Evolutionary conservation across 2,888 invertebrate genomes (phyloP), one percentile per base, ranked within the genome.

Genomic region (Homarus gammarus): DNA sequence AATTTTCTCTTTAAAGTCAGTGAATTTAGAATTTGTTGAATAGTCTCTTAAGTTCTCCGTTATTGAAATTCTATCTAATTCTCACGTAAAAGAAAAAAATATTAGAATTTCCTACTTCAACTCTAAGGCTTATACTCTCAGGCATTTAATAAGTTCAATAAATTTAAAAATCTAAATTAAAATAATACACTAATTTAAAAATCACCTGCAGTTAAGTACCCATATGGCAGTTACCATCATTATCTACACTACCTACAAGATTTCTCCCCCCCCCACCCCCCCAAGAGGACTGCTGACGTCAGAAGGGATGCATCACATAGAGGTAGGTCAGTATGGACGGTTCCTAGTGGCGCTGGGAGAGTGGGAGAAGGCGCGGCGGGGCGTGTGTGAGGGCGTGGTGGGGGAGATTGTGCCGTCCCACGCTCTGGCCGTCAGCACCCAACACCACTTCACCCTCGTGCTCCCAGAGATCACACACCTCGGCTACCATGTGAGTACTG

Each of bases 371-470:
- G 81, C 61, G 27, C 61, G 38, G 56, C 33, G 61, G 64, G 40
- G 81, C 51, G n/a, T 61, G 36, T 31, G n/a, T 49, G 27, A 49
- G 44, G 81, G 64, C 22, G 38, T 81, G 36, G 61, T 81, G 33
- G 33, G 33, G 0, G 81, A 81, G n/a, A 81, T 81, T 15, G 36
- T 81, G 15, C 81, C 81, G 0, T 15, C 61, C 3, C 81, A 81
- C 18, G 56, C 81, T n/a, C 81, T 81, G 12, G 61, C 81, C 22
- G 40, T 81, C 64, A 81, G 81, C 81, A 61, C 51, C 10, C 40
- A 49, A n/a, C 73, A 38, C 33, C 56, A 84, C 73, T 51, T 73
- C 84, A 84, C 73, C 12, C 73, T 73, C 3, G 84, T 84, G 38
- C 51, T 73, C 18, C 84, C 72, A 6, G 84, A 84, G 33, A n/a